These are phyloP conservation scores for Gadopsis marmoratus DNA, from an alignment of 2,797 vertebrate species.

Conservation along the genomic window DNA sequence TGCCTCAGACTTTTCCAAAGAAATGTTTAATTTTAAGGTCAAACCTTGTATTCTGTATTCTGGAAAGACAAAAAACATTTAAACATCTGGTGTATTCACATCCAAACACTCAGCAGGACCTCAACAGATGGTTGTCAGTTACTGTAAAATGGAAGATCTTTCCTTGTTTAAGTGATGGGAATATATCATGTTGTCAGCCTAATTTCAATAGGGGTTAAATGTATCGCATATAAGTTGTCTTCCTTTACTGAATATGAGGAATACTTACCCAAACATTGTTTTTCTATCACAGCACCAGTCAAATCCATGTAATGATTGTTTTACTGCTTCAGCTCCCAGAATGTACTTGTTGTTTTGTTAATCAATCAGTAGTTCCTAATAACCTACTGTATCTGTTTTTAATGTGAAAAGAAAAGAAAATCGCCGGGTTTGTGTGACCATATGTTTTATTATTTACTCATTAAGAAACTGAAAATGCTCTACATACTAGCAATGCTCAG, in stretches of 20 bases:
- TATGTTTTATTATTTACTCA: slow-evolving; percentile 16
- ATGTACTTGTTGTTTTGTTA: slow-evolving; percentile 10
- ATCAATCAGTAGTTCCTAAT: slow-evolving; percentile 14
- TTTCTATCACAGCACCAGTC: not conserved
- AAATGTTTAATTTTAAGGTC: slow-evolving; percentile 24
- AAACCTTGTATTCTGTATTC: slow-evolving; percentile 7
- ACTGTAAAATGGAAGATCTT: slow-evolving; percentile 5
- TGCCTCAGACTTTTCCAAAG: not conserved
- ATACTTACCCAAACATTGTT: not conserved
- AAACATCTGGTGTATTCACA: slow-evolving; percentile 30
- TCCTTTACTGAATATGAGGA: not conserved
- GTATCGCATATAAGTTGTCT: not conserved
- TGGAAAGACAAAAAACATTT: slow-evolving; percentile 22
- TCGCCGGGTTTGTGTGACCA: not conserved
- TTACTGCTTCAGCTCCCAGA: not conserved
- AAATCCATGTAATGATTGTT: not conserved
- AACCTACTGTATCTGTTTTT: slow-evolving; percentile 13
- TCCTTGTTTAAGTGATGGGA: slow-evolving; percentile 24
- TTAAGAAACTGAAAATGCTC: slow-evolving; percentile 25
- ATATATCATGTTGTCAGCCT: not conserved
- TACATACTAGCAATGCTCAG: not conserved
- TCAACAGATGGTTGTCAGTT: slow-evolving; percentile 40
- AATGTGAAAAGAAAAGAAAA: not conserved
- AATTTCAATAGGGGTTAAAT: slow-evolving; percentile 9
- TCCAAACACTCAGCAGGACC: slow-evolving; percentile 5